phyloP scores from a whole-genome alignment of 2,888 invertebrate species.

The Latheticus oryzae region DNA sequence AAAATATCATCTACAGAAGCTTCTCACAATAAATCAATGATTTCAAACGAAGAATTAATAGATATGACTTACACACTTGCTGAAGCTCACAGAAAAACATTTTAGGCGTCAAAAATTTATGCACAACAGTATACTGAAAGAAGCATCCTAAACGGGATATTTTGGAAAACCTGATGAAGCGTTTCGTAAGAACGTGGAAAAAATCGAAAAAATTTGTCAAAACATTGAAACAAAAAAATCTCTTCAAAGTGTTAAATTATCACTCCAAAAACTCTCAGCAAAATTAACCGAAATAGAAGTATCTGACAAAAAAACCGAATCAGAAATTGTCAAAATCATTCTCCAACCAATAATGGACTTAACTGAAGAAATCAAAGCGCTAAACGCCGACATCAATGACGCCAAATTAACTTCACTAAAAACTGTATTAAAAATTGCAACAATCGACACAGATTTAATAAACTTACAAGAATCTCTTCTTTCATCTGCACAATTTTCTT shows the following conservation, averaged over 20 bases:
- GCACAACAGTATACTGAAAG: too few species aligned
- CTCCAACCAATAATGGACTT: slow-evolving; percentile 30
- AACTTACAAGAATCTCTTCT: slow-evolving; percentile 16
- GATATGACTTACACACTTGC: too few species aligned
- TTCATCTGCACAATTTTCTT: slow-evolving; percentile 18
- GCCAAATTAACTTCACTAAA: slow-evolving; percentile 40
- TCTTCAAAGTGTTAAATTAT: slow-evolving; percentile 23
- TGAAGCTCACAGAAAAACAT: too few species aligned
- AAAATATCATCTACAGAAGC: too few species aligned
- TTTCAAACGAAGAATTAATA: too few species aligned
- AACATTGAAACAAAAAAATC: slow-evolving; percentile 17
- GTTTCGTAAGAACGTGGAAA: too few species aligned
- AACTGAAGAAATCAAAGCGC: slow-evolving; percentile 15
- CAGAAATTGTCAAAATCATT: slow-evolving; percentile 23
- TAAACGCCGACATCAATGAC: slow-evolving; percentile 18
- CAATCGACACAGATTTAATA: slow-evolving; percentile 34
- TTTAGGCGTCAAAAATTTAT: too few species aligned
- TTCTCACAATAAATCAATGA: too few species aligned
- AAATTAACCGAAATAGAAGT: slow-evolving; percentile 19
- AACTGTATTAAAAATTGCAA: slow-evolving; percentile 43
- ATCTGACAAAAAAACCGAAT: slow-evolving; percentile 29
- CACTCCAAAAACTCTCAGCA: slow-evolving; percentile 31
- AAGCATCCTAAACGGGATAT: too few species aligned
- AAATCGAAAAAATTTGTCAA: slow-evolving; percentile 37
- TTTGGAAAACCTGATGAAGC: too few species aligned